Evolutionary conservation across 37 sponge, comb jelly and placozoan species (phyloP), one percentile per base, ranked within the genome.

Genomic region (Geodia barretti): DNA sequence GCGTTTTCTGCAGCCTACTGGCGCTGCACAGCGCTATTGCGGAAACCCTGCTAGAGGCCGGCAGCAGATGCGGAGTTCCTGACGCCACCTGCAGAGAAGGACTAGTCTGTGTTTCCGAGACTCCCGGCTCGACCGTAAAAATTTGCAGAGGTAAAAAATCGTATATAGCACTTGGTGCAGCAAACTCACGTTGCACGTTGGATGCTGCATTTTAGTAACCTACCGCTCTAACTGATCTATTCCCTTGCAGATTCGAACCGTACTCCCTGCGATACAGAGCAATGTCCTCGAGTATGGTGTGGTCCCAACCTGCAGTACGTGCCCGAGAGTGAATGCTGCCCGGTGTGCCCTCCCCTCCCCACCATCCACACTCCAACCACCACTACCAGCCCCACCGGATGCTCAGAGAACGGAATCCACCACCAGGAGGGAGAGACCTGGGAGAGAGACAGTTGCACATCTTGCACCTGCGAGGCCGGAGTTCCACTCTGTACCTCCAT

Each of bases 321-420:
- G 7, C 75, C 75, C 4, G 75, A 47, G 14, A 69, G 79, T 37
- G 21, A 79, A 26, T 79, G 79, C 32, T 79, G 79, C 54, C 79
- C 79, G 11, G 14, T 79, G 23, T 79, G 79, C 41, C 32, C 17
- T 20, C 64, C 60, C 5, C 70, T 9, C 28, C 38, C 39, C 24
- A 35, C 29, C 3, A 21, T 32, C 20, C 38, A 34, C 4, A 35
- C 38, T 34, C 5, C 20, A 4, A 70, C 36, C 29, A 30, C 20
- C 21, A 9, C 38, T 4, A 24, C 7, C 4, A 33, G 68, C 25
- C 35, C 24, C 40, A 72, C 36, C 20, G 36, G 54, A 7, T 47
- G 54, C 54, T 17, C 60, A 3, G n/a, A 21, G 23, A 20, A 26
- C 4, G 60, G 60, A 21, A 20, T 21, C 60, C 30, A 11, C 34